Conservation (phyloP, 2,113 vertebrate species). For the Halcyon malimbica region DNA sequence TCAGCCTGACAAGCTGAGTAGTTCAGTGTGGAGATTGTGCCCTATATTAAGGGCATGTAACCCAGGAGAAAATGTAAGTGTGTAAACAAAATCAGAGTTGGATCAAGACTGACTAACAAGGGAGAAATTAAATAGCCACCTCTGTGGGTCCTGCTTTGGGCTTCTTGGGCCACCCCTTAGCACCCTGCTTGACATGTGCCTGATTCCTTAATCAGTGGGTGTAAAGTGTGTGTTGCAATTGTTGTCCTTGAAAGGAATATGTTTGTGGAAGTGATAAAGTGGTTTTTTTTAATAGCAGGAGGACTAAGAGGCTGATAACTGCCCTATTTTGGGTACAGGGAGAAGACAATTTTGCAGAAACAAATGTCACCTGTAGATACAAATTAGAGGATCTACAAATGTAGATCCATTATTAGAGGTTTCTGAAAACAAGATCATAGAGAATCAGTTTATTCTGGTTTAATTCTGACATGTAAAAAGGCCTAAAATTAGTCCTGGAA, state of each 20-base stretch:
- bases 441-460: background rate
- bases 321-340: background rate
- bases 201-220: accelerated
- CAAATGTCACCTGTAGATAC: background rate
- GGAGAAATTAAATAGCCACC: background rate
- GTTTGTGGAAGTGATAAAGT: background rate
- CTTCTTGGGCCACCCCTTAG: background rate
- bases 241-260: background rate
- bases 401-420: background rate
- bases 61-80: background rate
- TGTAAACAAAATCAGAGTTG: background rate
- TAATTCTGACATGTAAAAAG: background rate
- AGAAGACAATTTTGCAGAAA: background rate
- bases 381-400: too few species aligned
- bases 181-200: background rate
- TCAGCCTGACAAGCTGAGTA: background rate
- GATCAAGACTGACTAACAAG: background rate
- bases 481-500: background rate
- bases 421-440: background rate
- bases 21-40: background rate
- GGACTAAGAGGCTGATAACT: background rate
- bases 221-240: background rate
- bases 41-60: background rate
- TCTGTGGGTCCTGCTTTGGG: background rate
- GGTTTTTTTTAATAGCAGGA: background rate